Conservation (phyloP, 1,140 invertebrate species). For the Anoplolepis gracilipes region DNA sequence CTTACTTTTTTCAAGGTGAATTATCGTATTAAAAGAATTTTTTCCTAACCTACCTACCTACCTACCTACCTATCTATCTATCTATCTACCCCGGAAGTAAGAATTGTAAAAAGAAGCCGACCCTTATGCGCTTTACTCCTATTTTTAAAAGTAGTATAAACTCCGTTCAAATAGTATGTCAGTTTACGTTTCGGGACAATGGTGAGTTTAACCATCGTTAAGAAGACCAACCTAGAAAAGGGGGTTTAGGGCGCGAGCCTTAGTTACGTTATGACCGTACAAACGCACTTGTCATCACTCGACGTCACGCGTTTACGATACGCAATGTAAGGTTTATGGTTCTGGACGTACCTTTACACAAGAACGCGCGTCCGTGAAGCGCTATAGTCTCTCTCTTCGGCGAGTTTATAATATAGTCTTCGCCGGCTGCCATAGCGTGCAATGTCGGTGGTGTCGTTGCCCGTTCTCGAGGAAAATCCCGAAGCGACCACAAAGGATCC, state of each 20-base stretch:
- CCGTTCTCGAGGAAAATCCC: constrained; percentile 47
- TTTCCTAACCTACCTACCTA: not conserved
- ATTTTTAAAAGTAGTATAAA: not conserved
- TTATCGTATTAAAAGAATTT: constrained; percentile 9
- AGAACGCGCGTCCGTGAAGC: constrained; percentile 10
- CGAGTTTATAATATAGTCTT: constrained; percentile 56
- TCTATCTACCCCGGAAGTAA: constrained; percentile 9
- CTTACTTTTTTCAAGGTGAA: constrained; percentile 17
- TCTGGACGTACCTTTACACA: constrained; percentile 53
- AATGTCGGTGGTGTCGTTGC: constrained; percentile 44
- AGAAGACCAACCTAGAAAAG: not conserved
- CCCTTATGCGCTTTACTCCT: not conserved
- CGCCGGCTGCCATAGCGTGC: constrained; percentile 46
- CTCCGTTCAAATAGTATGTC: not conserved
- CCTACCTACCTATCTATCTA: not conserved
- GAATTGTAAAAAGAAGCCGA: constrained; percentile 11
- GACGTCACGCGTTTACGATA: not conserved
- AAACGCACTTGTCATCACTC: constrained; percentile 25
- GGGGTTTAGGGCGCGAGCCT: not conserved
- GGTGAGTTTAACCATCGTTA: not conserved
- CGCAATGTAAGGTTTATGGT: constrained; percentile 5
- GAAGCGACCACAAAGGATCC: constrained; percentile 53
- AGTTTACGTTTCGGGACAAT: constrained; percentile 28
- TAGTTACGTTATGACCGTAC: not conserved
- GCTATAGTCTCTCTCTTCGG: constrained; percentile 58